Evolutionary conservation across 1,140 invertebrate genomes (phyloP).

Genomic region (Gonatopus flavifemur): DNA sequence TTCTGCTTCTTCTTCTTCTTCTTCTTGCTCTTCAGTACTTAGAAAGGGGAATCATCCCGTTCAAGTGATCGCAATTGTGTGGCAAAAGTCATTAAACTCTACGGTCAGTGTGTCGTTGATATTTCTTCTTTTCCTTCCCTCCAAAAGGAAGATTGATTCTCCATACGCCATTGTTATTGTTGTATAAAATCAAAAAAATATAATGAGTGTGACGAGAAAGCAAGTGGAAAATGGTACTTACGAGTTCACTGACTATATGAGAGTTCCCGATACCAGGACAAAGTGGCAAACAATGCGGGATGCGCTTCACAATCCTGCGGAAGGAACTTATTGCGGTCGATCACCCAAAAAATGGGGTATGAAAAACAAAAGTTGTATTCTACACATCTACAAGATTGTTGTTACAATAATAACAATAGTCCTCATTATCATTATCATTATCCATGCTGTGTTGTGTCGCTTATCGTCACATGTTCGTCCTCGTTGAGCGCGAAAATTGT

Average conservation of each 20-base stretch:
- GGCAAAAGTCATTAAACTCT: too few relatives aligned
- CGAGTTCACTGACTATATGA: conserved; percentile 58
- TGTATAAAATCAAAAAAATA: too few relatives aligned
- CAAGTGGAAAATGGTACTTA: conserved; percentile 41
- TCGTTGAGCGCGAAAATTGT: background rate
- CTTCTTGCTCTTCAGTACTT: too few relatives aligned
- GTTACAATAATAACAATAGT: background rate
- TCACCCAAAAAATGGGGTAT: conserved; percentile 75
- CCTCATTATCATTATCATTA: background rate
- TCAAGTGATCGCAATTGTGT: too few relatives aligned
- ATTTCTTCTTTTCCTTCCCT: too few relatives aligned
- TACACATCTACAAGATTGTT: conserved; percentile 2
- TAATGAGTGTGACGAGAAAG: conserved; percentile 42
- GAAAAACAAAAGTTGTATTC: too few relatives aligned
- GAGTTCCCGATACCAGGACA: conserved; percentile 56
- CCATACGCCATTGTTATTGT: too few relatives aligned
- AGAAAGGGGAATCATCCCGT: too few relatives aligned
- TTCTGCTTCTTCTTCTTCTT: too few relatives aligned
- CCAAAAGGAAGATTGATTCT: too few relatives aligned
- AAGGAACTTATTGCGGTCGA: conserved; percentile 69
- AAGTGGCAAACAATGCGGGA: conserved; percentile 61
- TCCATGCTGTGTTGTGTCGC: background rate
- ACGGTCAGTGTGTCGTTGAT: too few relatives aligned
- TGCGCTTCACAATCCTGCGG: conserved; percentile 68
- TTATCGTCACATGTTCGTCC: background rate